These are phyloP conservation scores for Syngnathus rostellatus DNA, from an alignment of 2,797 vertebrate genomes.

Conservation along the genomic window DNA sequence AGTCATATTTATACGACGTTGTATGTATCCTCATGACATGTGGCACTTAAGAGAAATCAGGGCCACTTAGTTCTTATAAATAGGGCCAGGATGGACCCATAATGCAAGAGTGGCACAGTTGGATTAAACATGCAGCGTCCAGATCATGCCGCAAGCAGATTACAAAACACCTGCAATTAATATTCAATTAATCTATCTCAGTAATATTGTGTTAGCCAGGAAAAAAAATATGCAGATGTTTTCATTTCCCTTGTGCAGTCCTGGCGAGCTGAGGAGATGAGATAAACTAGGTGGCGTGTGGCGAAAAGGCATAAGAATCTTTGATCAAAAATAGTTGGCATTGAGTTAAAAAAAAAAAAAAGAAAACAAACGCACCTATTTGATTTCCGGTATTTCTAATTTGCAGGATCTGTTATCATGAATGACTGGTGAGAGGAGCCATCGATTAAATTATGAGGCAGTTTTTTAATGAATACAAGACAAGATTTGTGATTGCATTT, in stretches of 20 bases:
- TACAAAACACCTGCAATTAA: slow-evolving; percentile 8
- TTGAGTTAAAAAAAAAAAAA: not conserved
- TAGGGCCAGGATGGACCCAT: not conserved
- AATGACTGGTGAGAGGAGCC: not conserved
- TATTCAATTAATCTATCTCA: slow-evolving; percentile 17
- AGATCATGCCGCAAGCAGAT: not conserved
- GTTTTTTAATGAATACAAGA: too few relatives aligned
- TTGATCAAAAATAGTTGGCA: not conserved
- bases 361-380: not conserved
- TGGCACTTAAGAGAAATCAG: slow-evolving; percentile 11
- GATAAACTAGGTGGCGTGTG: slow-evolving; percentile 21
- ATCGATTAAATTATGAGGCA: not conserved
- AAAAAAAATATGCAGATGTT: slow-evolving; percentile 25
- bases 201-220: slow-evolving; percentile 13
- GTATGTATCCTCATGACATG: slow-evolving; percentile 17
- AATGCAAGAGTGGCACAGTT: not conserved
- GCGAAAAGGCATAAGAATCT: not conserved
- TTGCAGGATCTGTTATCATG: not conserved
- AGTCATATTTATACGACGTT: slow-evolving; percentile 20
- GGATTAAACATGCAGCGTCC: not conserved
- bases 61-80: slow-evolving; percentile 10
- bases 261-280: slow-evolving; percentile 16
- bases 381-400: not conserved
- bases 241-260: slow-evolving; percentile 23
- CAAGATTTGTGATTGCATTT: too few relatives aligned